Conservation (phyloP, 2,113 vertebrate species). For the Salminus brasiliensis region DNA sequence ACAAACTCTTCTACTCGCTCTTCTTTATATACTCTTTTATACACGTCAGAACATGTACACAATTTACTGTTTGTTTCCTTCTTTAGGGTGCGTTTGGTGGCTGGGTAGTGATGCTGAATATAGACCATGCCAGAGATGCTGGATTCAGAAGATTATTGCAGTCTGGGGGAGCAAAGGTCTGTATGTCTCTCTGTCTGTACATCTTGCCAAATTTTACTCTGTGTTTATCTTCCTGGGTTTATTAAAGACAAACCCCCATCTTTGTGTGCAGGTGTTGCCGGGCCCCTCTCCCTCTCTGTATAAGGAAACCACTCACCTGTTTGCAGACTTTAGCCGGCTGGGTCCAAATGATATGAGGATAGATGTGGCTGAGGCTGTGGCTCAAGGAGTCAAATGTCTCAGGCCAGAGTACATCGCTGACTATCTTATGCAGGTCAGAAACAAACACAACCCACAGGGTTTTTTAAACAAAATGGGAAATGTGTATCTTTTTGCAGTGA, state of each 20-base stretch:
- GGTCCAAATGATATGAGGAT: conserved; percentile 83
- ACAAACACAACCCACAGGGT: not conserved
- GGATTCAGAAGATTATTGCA: conserved; percentile 94
- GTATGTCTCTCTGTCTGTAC: not conserved
- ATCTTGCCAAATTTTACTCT: not conserved
- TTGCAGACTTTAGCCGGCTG: conserved; percentile 89
- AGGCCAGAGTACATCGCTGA: conserved; percentile 96
- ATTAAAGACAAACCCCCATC: too few species aligned
- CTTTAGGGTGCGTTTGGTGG: conserved; percentile 94
- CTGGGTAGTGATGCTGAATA: conserved; percentile 94
- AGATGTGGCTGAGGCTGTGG: conserved; percentile 79
- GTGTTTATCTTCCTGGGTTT: not conserved
- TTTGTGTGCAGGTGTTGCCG: conserved; percentile 82
- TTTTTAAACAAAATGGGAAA: not conserved
- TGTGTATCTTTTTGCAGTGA: not conserved
- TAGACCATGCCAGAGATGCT: conserved; percentile 89
- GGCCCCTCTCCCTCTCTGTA: conserved; percentile 79
- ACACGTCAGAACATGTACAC: not conserved
- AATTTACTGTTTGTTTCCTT: not conserved
- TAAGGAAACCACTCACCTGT: conserved; percentile 88
- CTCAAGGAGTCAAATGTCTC: conserved; percentile 85
- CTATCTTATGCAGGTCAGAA: conserved; percentile 90
- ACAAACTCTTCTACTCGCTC: not conserved
- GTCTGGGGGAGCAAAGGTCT: conserved; percentile 92
- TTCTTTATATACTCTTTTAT: not conserved